phyloP scores from a whole-genome alignment of 2,113 vertebrate species.

The Archocentrus centrarchus region DNA sequence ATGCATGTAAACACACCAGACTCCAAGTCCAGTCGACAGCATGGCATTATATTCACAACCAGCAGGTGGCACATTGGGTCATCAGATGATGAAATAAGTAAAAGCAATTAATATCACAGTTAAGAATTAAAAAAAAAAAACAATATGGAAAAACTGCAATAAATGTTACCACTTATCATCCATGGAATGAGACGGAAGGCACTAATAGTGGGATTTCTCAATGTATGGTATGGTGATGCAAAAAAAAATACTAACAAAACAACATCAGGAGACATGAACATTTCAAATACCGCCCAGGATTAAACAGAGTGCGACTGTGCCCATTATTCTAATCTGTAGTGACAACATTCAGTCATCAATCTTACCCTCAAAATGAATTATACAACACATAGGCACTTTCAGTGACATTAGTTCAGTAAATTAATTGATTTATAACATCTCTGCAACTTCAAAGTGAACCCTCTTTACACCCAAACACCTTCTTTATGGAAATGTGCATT shows the following conservation, averaged over 20 bases:
- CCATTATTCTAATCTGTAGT: neutral
- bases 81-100: slow-evolving; percentile 21
- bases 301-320: slow-evolving; percentile 11
- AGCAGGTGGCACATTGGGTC: slow-evolving; percentile 55
- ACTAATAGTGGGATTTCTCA: slow-evolving; percentile 34
- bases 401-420: neutral
- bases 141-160: neutral
- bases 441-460: slow-evolving; percentile 17
- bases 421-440: slow-evolving; percentile 35
- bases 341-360: slow-evolving; percentile 46
- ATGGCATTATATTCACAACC: slow-evolving; percentile 7
- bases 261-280: neutral
- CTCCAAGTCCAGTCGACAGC: slow-evolving; percentile 5
- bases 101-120: slow-evolving; percentile 25
- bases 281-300: slow-evolving; percentile 2
- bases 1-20: slow-evolving; percentile 51
- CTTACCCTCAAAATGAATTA: slow-evolving; percentile 38
- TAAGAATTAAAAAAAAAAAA: neutral
- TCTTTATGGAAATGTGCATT: slow-evolving; percentile 30
- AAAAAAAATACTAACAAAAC: slow-evolving; percentile 4
- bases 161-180: slow-evolving; percentile 2
- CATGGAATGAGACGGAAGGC: slow-evolving; percentile 60
- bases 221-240: neutral
- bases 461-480: neutral
- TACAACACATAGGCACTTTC: slow-evolving; percentile 64